These are phyloP conservation scores for Lanistes nyassanus DNA, from an alignment of 1,140 invertebrate genomes.

Conservation along the genomic window DNA sequence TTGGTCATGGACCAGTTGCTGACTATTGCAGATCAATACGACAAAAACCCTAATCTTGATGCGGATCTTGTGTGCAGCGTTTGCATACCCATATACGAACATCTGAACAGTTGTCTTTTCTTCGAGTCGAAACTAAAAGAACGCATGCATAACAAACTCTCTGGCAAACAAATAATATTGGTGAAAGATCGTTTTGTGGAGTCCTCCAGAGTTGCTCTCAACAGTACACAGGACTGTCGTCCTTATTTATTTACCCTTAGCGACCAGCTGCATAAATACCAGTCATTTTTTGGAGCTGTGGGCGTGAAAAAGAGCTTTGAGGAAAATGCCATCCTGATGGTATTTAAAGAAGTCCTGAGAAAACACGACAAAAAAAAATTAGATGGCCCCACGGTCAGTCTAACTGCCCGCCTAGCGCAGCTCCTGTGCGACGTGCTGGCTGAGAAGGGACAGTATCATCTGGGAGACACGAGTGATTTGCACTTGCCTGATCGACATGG, in stretches of 20 bases:
- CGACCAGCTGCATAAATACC: not conserved
- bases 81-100: slow-evolving; percentile 7
- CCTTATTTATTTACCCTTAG: slow-evolving; percentile 38
- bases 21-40: not conserved
- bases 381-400: not conserved
- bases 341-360: slow-evolving; percentile 7
- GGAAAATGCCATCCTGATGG: slow-evolving; percentile 17
- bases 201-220: slow-evolving; percentile 31
- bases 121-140: not conserved
- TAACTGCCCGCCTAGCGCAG: not conserved
- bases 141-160: not conserved
- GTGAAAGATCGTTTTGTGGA: slow-evolving; percentile 17
- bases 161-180: slow-evolving; percentile 10
- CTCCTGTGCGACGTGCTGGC: not conserved
- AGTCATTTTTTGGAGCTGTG: not conserved
- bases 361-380: not conserved
- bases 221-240: slow-evolving; percentile 20
- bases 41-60: not conserved
- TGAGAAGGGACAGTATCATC: not conserved
- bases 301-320: slow-evolving; percentile 13
- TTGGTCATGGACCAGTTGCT: not conserved
- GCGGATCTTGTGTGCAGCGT: not conserved
- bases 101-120: not conserved
- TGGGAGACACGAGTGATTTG: not conserved
- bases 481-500: slow-evolving; percentile 34